phyloP scores from a whole-genome alignment of 2,888 invertebrate genomes.

The Aspidiotus rigidus region DNA sequence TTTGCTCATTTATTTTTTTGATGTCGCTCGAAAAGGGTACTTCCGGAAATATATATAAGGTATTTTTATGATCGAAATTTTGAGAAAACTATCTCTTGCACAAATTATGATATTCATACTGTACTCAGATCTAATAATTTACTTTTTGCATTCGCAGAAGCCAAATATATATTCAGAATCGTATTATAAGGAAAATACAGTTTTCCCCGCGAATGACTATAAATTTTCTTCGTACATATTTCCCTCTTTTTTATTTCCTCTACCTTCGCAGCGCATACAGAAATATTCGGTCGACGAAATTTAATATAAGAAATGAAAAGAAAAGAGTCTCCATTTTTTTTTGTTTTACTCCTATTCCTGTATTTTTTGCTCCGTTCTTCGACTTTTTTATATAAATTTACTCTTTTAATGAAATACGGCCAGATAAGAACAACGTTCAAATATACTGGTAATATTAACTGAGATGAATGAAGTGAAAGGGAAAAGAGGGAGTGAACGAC shows the following conservation, averaged over 20 bases:
- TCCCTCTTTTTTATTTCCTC: constrained; percentile 1
- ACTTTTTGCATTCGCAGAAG: no score
- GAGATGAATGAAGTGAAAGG: constrained; percentile 4
- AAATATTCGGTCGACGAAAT: constrained; percentile 29
- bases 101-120: no score
- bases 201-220: no score
- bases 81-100: no score
- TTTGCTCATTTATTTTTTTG: no score
- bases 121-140: no score
- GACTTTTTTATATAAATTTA: constrained; percentile 18
- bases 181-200: no score
- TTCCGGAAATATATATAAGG: no score
- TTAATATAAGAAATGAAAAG: constrained; percentile 23
- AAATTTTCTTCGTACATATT: no score
- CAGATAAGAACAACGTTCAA: constrained; percentile 26
- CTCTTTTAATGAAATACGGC: constrained; percentile 31
- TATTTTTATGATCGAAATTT: no score
- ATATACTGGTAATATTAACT: constrained; percentile 22
- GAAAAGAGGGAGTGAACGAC: constrained; percentile 12
- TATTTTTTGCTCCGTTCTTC: not conserved
- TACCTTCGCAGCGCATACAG: not conserved
- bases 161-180: no score
- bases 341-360: constrained; percentile 13
- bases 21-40: no score
- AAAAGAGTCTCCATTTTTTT: constrained; percentile 17